Percentiles rank a stretch among this genome's conserved stretches.
Conservation (phyloP, 2,113 vertebrate species). For the Neotoma lepida region DNA sequence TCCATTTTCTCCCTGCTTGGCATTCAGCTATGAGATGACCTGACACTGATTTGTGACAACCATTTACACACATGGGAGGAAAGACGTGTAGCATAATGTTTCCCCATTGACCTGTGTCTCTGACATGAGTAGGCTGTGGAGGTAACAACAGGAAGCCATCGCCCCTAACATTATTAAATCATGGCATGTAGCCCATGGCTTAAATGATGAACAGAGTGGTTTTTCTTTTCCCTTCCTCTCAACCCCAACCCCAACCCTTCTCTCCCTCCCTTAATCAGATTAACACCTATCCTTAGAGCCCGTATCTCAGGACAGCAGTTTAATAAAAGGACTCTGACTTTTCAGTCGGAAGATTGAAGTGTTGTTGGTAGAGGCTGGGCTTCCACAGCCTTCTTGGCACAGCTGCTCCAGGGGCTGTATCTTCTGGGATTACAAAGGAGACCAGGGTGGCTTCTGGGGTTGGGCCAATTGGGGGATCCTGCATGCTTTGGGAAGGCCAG, state of each 20-base stretch:
- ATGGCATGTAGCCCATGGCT: background rate
- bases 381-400: background rate
- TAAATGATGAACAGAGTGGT: background rate
- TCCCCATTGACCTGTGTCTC: background rate
- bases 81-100: too few relatives aligned
- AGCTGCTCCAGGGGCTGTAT: background rate
- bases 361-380: background rate
- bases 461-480: background rate
- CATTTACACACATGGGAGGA: background rate
- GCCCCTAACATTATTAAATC: background rate
- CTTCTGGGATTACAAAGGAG: background rate
- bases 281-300: background rate
- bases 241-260: background rate
- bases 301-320: background rate
- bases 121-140: background rate
- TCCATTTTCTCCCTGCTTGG: background rate
- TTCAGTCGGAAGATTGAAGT: background rate
- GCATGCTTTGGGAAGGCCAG: background rate
- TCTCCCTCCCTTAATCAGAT: background rate
- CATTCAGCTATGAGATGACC: too few relatives aligned
- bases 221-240: background rate
- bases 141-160: background rate
- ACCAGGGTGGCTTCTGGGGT: background rate
- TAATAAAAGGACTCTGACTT: background rate
- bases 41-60: fast-evolving